These are phyloP conservation scores for Octonoba sinensis DNA, from an alignment of 2,888 invertebrate genomes.

Conservation along the genomic window DNA sequence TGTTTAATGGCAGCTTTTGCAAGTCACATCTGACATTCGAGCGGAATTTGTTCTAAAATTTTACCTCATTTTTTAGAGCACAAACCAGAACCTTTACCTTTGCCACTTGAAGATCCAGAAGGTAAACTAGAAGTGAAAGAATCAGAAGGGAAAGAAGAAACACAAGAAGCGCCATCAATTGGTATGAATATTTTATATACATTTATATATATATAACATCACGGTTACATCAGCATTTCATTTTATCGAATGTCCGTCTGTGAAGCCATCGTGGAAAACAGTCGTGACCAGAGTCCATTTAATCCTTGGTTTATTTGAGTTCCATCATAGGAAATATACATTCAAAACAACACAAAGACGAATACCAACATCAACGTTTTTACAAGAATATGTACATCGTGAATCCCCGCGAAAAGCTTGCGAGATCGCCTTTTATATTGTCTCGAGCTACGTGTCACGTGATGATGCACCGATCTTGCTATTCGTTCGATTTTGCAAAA, in stretches of 20 bases:
- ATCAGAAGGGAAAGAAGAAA: not conserved
- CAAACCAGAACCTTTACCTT: not conserved
- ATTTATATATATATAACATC: no score
- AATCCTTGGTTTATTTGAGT: no score
- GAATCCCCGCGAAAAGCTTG: no score
- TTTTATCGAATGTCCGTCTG: not conserved
- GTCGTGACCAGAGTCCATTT: not conserved
- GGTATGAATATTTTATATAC: not conserved
- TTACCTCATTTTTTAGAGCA: constrained; percentile 1
- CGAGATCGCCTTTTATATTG: no score
- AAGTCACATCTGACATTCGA: not conserved
- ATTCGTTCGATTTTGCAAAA: no score
- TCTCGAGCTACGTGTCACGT: no score
- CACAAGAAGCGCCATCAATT: not conserved
- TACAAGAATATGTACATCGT: no score
- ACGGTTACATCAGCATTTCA: not conserved
- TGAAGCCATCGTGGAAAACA: no score
- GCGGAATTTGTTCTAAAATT: not conserved
- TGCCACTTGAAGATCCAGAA: not conserved
- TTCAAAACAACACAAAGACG: no score
- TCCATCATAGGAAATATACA: no score
- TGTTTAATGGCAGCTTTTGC: not conserved
- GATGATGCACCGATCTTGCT: no score
- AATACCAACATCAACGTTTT: no score
- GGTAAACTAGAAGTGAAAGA: not conserved